These are phyloP conservation scores for Boloria selene DNA, from an alignment of 2,888 invertebrate genomes.

Conservation along the genomic window DNA sequence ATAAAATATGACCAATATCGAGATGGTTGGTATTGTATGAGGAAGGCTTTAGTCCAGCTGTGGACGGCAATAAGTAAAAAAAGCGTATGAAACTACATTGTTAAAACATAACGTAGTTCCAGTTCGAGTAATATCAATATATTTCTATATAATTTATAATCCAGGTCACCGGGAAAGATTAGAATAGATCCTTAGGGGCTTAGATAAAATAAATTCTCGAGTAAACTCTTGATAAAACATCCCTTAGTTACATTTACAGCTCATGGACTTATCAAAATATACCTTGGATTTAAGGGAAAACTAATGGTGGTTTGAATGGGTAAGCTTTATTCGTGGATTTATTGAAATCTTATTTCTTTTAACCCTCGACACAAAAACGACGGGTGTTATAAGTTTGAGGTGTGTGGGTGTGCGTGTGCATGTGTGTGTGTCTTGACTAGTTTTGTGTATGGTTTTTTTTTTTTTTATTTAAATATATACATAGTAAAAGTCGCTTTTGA, in stretches of 20 bases:
- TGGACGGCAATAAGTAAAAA: too few species aligned
- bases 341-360: background rate
- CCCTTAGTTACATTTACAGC: conserved; percentile 6
- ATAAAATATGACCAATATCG: too few species aligned
- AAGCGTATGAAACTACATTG: background rate
- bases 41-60: too few species aligned
- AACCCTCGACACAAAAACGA: too few species aligned
- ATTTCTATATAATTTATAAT: conserved; percentile 18
- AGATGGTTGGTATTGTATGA: too few species aligned
- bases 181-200: conserved; percentile 24
- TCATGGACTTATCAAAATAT: background rate
- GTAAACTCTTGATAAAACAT: conserved; percentile 22
- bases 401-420: too few species aligned
- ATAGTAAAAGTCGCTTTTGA: too few species aligned
- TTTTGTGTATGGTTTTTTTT: too few species aligned
- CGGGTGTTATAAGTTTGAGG: too few species aligned
- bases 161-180: conserved; percentile 22
- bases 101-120: conserved; percentile 7
- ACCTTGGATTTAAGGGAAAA: conserved; percentile 1
- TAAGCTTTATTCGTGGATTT: conserved; percentile 1
- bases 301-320: conserved; percentile 2
- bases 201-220: conserved; percentile 20
- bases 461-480: too few species aligned
- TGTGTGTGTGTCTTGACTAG: too few species aligned
- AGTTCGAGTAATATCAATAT: conserved; percentile 1